phyloP scores from a whole-genome alignment of 2,797 vertebrate genomes.

The Hapalemur alaotrensis region DNA sequence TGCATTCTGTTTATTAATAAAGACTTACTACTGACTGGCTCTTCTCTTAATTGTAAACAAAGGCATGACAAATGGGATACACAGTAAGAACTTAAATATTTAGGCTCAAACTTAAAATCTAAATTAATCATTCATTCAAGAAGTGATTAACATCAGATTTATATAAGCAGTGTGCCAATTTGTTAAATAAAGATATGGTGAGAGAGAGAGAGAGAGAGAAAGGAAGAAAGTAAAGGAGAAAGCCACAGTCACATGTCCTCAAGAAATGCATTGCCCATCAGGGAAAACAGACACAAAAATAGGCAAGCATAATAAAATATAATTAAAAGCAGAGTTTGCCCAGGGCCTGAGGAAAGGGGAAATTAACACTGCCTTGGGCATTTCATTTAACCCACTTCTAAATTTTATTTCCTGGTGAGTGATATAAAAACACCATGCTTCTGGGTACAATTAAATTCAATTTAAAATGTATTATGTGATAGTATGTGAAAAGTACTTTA shows the following conservation, averaged over 20 bases:
- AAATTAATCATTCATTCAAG: conserved; percentile 51
- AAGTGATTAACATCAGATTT: background rate
- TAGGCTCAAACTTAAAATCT: conserved; percentile 20
- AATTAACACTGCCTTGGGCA: conserved; percentile 13
- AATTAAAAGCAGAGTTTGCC: background rate
- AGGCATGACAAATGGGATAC: background rate
- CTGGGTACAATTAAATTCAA: conserved; percentile 46
- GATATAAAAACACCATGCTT: conserved; percentile 43
- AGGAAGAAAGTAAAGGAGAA: background rate
- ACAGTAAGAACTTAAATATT: conserved; percentile 35
- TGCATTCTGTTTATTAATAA: background rate
- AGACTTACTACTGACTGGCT: background rate
- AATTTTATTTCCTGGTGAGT: conserved; percentile 48
- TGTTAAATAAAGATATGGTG: background rate
- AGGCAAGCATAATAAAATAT: background rate
- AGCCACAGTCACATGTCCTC: background rate
- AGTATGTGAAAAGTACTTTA: conserved; percentile 38
- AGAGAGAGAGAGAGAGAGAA: background rate
- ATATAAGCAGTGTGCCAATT: background rate
- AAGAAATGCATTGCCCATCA: background rate
- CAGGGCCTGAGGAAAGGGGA: background rate
- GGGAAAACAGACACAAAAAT: background rate
- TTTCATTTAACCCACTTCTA: conserved; percentile 46
- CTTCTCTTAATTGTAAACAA: background rate
- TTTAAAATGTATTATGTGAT: conserved; percentile 53